Conservation (phyloP, 1,140 invertebrate species). For the Dendrolimus punctatus region DNA sequence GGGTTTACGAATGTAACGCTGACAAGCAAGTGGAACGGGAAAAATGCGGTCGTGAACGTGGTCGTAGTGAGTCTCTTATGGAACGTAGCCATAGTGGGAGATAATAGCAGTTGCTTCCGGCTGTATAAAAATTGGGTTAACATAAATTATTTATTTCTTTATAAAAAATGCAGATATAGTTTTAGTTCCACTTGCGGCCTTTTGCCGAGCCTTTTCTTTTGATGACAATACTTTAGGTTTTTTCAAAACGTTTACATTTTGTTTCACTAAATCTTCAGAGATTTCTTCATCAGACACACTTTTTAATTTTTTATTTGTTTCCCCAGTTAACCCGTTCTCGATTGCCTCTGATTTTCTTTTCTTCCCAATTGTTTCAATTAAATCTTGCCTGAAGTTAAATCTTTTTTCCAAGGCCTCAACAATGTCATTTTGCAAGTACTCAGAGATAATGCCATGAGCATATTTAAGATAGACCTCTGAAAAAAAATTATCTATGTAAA, state of each 20-base stretch:
- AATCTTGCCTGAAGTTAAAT: conserved; percentile 75
- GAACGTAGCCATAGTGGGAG: too few relatives aligned
- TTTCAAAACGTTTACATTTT: conserved; percentile 38
- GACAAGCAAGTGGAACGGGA: too few relatives aligned
- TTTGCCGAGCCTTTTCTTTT: conserved; percentile 82
- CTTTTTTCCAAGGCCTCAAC: conserved; percentile 73
- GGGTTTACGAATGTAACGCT: too few relatives aligned
- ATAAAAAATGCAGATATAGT: conserved; percentile 82
- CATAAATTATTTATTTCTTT: conserved; percentile 42
- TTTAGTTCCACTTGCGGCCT: conserved; percentile 81
- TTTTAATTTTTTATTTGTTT: conserved; percentile 32
- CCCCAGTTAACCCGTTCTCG: conserved; percentile 31
- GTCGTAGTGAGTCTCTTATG: too few relatives aligned
- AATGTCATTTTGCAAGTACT: conserved; percentile 79
- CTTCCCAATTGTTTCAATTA: conserved; percentile 61
- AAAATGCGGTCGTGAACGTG: too few relatives aligned
- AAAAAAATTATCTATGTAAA: conserved; percentile 22
- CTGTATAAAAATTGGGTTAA: not conserved
- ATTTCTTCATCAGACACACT: conserved; percentile 21
- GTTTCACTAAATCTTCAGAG: conserved; percentile 21
- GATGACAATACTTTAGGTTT: conserved; percentile 54
- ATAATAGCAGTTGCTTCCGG: too few relatives aligned
- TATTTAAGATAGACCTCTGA: conserved; percentile 78
- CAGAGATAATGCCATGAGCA: conserved; percentile 79
- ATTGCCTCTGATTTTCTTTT: conserved; percentile 73